Evolutionary conservation across 30 jellyfish, hydroid and myxozoan species (phyloP), one percentile per base, ranked within the genome.

Genomic region (Clytia hemisphaerica): DNA sequence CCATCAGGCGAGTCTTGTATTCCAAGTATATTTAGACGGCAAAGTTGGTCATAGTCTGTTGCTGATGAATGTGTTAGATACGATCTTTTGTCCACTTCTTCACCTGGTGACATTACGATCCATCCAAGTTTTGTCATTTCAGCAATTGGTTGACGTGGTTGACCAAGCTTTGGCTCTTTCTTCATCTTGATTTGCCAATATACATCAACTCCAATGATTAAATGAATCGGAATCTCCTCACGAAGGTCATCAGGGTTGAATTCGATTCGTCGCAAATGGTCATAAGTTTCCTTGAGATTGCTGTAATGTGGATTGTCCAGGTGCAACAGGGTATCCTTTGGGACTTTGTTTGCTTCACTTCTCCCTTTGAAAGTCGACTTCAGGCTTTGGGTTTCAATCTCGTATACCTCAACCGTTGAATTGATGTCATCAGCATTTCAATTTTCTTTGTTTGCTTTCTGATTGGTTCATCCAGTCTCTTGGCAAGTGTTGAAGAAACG

Each of bases 81-180:
- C 61, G 22, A 21, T 66, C 42, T 68, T 15, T 46, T 48, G 55
- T 67, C 22, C 21, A 83, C n/a, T n/a, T 67, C 45, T 38, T 25
- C 37, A 24, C 93, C 93, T 10, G 86, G 82, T 22, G 91, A 73
- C 96, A 79, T 85, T 22, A 79, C 33, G 35, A 60, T 74, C 96
- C 94, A 85, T 7, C 94, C 94, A 34, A 85, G 62, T 36, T 36
- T 71, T 14, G 96, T 85, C 33, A 37, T 21, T 38, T 85, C 94
- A 21, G 94, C 96, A 19, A 71, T 42, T 1, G 95, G 93, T 49
- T 75, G 26, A 12, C 93, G 89, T 22, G 60, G 15, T 15, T 64
- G 19, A 9, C 40, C 77, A 9, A 18, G 14, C 29, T 24, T 59
- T 59, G 64, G 73, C 6, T 22, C 29, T 34, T 15, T 33, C 73